A percentile compares a stretch with the other conserved stretches of the same genome.
These are phyloP conservation scores for Aegypius monachus DNA, from an alignment of 2,113 vertebrate species.

Conservation along the genomic window DNA sequence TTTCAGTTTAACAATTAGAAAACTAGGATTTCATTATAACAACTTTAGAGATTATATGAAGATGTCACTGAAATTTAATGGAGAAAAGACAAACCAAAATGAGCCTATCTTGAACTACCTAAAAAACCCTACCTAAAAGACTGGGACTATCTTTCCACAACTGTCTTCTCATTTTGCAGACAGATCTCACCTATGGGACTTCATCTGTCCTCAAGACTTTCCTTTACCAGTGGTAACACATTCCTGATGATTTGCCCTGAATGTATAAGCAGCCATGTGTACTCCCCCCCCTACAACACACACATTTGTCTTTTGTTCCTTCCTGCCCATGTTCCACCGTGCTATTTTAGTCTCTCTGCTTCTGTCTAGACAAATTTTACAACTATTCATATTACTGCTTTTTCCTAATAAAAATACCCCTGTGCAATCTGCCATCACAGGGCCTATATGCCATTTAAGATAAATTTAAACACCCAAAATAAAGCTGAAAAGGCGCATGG, in stretches of 20 bases:
- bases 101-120: not conserved
- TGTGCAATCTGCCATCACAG: not conserved
- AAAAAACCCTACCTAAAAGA: not conserved
- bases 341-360: not conserved
- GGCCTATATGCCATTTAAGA: not conserved
- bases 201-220: not conserved
- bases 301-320: not conserved
- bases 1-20: not conserved
- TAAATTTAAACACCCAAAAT: not conserved
- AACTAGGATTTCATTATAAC: not conserved
- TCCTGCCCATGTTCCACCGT: not conserved
- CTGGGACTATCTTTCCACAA: not conserved
- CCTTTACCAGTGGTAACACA: not conserved
- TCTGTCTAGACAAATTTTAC: constrained; percentile 14
- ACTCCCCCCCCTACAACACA: not conserved
- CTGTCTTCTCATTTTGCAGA: not conserved
- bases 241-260: not conserved
- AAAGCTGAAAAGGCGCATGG: not conserved
- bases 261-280: not conserved
- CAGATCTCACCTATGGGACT: not conserved
- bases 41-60: not conserved
- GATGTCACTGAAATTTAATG: not conserved
- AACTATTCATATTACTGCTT: not conserved
- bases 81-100: not conserved
- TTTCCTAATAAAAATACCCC: constrained; percentile 1